A percentile compares a stretch with the other conserved stretches of the same genome.
phyloP scores from a whole-genome alignment of 1,140 invertebrate species.

The Drosophila nigrodunni region DNA sequence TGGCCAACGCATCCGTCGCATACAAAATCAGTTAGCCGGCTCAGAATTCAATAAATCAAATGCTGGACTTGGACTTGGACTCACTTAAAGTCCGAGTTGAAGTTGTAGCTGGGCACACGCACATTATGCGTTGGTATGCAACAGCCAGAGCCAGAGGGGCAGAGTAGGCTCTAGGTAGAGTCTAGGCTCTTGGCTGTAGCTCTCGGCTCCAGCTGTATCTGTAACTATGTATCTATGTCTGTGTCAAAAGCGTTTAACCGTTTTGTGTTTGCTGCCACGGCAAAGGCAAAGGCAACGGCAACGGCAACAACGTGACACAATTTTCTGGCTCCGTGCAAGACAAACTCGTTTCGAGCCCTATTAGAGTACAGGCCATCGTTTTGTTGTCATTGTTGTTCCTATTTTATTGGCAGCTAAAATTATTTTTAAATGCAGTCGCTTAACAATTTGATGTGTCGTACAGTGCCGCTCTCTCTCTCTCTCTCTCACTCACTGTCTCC shows the following conservation, averaged over 20 bases:
- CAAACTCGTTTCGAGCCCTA: conserved; percentile 73
- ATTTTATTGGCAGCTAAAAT: conserved; percentile 80
- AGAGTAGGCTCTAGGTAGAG: conserved; percentile 2
- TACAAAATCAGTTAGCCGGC: conserved; percentile 68
- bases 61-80: conserved; percentile 13
- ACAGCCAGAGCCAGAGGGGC: conserved; percentile 17
- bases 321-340: conserved; percentile 70
- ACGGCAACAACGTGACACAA: conserved; percentile 65
- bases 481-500: conserved; percentile 52
- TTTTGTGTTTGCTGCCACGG: conserved; percentile 40
- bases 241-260: conserved; percentile 59
- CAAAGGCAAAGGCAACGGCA: conserved; percentile 31
- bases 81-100: neutral
- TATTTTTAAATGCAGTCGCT: conserved; percentile 82
- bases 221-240: conserved; percentile 26
- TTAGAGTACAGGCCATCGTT: conserved; percentile 53
- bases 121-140: conserved; percentile 76
- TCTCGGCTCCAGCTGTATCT: conserved; percentile 2
- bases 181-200: neutral
- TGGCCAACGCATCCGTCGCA: conserved; percentile 62
- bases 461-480: conserved; percentile 34
- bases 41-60: conserved; percentile 78
- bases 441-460: conserved; percentile 76
- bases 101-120: conserved; percentile 61
- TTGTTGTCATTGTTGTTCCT: conserved; percentile 38